These are phyloP conservation scores for Moxostoma hubbsi DNA, from an alignment of 2,797 vertebrate genomes.

Conservation along the genomic window DNA sequence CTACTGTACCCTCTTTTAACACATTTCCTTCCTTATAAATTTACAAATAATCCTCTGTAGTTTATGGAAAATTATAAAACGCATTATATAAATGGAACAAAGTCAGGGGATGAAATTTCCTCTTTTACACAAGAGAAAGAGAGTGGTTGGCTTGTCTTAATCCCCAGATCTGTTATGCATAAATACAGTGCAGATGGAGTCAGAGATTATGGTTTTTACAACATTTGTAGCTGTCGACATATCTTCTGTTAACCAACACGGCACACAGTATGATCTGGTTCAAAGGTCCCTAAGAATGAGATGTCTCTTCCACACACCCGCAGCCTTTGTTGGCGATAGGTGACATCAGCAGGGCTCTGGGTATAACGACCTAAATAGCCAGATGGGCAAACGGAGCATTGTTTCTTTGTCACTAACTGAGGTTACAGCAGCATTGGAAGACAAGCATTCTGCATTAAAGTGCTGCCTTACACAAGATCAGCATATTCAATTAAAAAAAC, in stretches of 20 bases:
- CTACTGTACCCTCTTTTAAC: slow-evolving; percentile 22
- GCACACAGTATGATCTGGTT: not conserved
- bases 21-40: slow-evolving; percentile 33
- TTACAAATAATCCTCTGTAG: slow-evolving; percentile 25
- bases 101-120: slow-evolving; percentile 4
- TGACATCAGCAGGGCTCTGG: not conserved
- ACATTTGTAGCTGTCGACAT: slow-evolving; percentile 26
- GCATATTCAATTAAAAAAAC: not conserved
- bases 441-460: not conserved
- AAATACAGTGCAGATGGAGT: not conserved
- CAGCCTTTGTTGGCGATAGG: not conserved
- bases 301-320: slow-evolving; percentile 9
- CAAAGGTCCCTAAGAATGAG: not conserved
- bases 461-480: not conserved
- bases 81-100: not conserved
- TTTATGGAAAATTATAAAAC: slow-evolving; percentile 6
- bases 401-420: not conserved
- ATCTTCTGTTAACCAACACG: not conserved
- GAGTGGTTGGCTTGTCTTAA: slow-evolving; percentile 7
- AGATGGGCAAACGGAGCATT: not conserved
- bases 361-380: slow-evolving; percentile 12
- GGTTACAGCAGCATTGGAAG: not conserved
- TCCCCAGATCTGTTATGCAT: slow-evolving; percentile 1
- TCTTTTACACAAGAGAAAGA: slow-evolving; percentile 12
- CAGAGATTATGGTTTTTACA: slow-evolving; percentile 33